A percentile compares a stretch with the other conserved stretches of the same genome.
phyloP scores from a whole-genome alignment of 2,113 vertebrate species.

The Hippocampus abdominalis region DNA sequence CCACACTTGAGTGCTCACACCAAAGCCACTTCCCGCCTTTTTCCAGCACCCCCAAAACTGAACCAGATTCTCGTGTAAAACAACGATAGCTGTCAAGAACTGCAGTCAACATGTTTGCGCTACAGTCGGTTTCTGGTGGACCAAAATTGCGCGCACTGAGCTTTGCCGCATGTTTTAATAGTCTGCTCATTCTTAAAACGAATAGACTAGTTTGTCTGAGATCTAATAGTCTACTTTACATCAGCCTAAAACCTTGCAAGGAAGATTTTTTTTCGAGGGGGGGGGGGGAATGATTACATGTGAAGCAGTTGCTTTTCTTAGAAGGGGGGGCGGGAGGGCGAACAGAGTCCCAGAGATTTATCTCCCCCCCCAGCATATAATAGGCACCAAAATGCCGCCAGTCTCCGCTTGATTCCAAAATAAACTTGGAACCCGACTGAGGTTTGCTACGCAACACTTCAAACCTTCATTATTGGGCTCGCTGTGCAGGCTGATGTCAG shows the following conservation, averaged over 20 bases:
- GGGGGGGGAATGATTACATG: neutral
- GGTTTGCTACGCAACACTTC: neutral
- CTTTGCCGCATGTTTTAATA: neutral
- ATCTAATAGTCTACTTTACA: neutral
- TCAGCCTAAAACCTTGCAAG: neutral
- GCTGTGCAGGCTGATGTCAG: neutral
- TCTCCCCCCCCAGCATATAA: neutral
- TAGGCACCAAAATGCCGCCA: neutral
- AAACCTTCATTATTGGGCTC: slow-evolving; percentile 1
- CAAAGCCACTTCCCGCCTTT: neutral
- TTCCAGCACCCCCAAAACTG: neutral
- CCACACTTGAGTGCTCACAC: neutral
- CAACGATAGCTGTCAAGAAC: slow-evolving; percentile 4
- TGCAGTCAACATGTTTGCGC: neutral
- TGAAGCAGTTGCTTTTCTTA: neutral
- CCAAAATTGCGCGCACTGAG: neutral
- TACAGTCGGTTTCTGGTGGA: neutral
- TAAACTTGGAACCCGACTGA: neutral
- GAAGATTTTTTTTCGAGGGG: neutral
- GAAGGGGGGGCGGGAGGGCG: neutral
- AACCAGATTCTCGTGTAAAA: neutral
- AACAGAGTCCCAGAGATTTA: neutral
- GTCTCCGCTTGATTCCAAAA: neutral
- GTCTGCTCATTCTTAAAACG: neutral
- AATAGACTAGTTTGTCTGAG: neutral